A percentile compares a stretch with the other conserved stretches of the same genome.
Conservation (phyloP, 2,113 vertebrate species). For the Triplophysa siluroides region DNA sequence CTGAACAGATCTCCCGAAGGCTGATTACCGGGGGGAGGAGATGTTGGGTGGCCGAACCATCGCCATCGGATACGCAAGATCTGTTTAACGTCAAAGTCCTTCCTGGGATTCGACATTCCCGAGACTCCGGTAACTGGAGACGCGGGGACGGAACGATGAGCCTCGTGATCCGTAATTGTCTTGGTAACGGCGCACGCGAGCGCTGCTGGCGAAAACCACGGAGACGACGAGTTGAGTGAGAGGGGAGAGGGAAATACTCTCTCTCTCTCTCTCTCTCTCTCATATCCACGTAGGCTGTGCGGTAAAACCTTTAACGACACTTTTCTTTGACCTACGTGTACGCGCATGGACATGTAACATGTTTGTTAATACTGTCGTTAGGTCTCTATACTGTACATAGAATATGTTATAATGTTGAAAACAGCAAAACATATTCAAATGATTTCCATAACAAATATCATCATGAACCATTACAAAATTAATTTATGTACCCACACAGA, state of each 20-base stretch:
- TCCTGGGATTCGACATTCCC: slow-evolving; percentile 96
- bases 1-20: slow-evolving; percentile 81
- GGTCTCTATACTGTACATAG: too few relatives aligned
- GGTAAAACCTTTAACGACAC: not conserved
- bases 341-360: not conserved
- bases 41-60: slow-evolving; percentile 94
- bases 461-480: too few relatives aligned
- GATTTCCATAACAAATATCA: too few relatives aligned
- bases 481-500: too few relatives aligned
- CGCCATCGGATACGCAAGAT: slow-evolving; percentile 97
- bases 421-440: too few relatives aligned
- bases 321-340: not conserved
- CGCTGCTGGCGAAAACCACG: slow-evolving; percentile 53
- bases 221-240: slow-evolving; percentile 24
- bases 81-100: slow-evolving; percentile 98
- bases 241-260: not conserved
- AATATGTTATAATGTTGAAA: too few relatives aligned
- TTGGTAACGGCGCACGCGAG: slow-evolving; percentile 82
- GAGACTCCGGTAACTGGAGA: slow-evolving; percentile 71
- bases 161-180: slow-evolving; percentile 77
- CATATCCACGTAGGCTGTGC: not conserved
- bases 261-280: not conserved
- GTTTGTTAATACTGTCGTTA: too few relatives aligned
- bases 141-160: slow-evolving; percentile 58
- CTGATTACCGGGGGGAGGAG: slow-evolving; percentile 75